Conservation (phyloP, 2,888 invertebrate species). For the Brassicogethes aeneus region DNA sequence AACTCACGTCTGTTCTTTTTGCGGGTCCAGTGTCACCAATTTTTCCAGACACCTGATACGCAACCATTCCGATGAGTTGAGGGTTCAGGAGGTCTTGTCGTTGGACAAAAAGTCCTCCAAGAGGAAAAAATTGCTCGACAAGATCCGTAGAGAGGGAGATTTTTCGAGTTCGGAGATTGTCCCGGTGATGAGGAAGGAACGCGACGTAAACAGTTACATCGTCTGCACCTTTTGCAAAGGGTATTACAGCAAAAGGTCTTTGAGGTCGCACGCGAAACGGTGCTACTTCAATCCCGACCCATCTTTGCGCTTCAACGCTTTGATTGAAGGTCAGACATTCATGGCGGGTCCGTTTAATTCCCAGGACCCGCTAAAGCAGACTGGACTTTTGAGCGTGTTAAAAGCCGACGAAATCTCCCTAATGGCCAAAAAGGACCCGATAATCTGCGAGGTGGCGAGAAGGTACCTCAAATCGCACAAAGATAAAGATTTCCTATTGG, state of each 20-base stretch:
- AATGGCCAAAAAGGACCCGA: too few relatives aligned
- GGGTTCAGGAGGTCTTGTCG: constrained; percentile 6
- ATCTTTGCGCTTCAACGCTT: background rate
- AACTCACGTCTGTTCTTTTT: constrained; percentile 8
- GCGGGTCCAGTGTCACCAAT: constrained; percentile 6
- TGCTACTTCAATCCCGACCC: constrained; percentile 4
- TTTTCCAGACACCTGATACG: constrained; percentile 11
- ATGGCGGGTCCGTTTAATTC: constrained; percentile 15
- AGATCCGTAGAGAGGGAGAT: too few relatives aligned
- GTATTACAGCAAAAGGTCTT: constrained; percentile 12
- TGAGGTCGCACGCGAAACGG: constrained; percentile 12
- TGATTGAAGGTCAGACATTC: constrained; percentile 8
- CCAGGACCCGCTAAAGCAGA: constrained; percentile 12
- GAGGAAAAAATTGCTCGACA: constrained; percentile 14
- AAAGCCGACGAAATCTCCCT: too few relatives aligned
- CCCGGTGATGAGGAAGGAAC: constrained; percentile 8
- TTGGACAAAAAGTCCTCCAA: constrained; percentile 4
- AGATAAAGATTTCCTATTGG: constrained; percentile 14
- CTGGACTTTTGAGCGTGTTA: constrained; percentile 14
- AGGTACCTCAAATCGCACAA: too few relatives aligned
- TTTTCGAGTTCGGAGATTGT: too few relatives aligned
- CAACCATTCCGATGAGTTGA: constrained; percentile 9
- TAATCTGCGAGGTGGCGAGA: too few relatives aligned
- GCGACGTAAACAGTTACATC: constrained; percentile 2
- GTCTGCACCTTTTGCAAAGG: constrained; percentile 5